Percentiles rank a stretch among this genome's conserved stretches.
phyloP scores from a whole-genome alignment of 2,113 vertebrate genomes.

The Centropus unirufus region DNA sequence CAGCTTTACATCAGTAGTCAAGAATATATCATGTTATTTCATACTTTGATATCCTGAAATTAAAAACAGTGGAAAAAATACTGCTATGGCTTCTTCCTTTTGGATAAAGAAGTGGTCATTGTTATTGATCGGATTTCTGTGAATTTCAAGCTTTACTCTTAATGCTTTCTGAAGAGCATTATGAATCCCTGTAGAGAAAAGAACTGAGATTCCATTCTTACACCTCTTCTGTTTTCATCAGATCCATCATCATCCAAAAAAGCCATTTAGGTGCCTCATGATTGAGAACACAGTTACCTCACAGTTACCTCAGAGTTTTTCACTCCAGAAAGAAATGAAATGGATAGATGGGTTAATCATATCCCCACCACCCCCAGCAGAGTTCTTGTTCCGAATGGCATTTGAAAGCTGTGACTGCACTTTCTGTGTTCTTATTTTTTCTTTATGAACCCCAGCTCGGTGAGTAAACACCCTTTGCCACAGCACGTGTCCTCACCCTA shows the following conservation, averaged over 20 bases:
- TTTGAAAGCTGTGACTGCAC: neutral
- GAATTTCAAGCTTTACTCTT: neutral
- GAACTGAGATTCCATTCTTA: neutral
- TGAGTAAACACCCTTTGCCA: neutral
- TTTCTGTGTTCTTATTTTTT: neutral
- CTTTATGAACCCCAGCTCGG: neutral
- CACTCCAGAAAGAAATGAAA: neutral
- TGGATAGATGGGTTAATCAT: neutral
- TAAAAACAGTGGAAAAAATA: neutral
- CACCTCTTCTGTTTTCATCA: neutral
- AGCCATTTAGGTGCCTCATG: neutral
- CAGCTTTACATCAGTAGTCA: neutral
- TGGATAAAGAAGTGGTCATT: neutral
- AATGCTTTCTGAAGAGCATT: neutral
- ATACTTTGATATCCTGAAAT: neutral
- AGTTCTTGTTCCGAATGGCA: neutral
- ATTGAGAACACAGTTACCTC: neutral
- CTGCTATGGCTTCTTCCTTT: neutral
- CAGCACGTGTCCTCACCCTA: neutral
- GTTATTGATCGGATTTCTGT: neutral
- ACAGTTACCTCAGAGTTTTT: neutral
- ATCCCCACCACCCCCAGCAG: neutral
- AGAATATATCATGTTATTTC: neutral
- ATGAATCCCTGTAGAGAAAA: neutral
- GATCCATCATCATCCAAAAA: neutral